These are phyloP conservation scores for Agelastica alni DNA, from an alignment of 2,888 invertebrate species.

Conservation along the genomic window DNA sequence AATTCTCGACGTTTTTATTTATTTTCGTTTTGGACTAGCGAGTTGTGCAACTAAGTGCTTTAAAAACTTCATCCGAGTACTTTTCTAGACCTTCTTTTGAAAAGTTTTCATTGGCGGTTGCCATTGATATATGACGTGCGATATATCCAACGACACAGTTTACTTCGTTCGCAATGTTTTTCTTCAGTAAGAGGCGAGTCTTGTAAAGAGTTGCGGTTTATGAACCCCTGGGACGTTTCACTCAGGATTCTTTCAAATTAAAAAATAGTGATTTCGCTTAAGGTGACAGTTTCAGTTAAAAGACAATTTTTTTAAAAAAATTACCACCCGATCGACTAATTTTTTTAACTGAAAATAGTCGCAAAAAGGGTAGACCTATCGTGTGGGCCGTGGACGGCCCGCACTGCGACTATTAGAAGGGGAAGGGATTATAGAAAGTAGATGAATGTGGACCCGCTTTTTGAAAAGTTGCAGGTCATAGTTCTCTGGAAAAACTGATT, in stretches of 20 bases:
- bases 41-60: slow-evolving; percentile 26
- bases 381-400: too few relatives aligned
- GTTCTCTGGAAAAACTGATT: too few relatives aligned
- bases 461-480: too few relatives aligned
- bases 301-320: too few relatives aligned
- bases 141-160: slow-evolving; percentile 23
- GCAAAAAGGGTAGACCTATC: too few relatives aligned
- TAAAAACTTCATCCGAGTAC: slow-evolving; percentile 24
- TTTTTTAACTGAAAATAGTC: too few relatives aligned
- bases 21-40: slow-evolving; percentile 8
- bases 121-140: slow-evolving; percentile 27
- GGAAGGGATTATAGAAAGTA: too few relatives aligned
- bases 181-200: background rate
- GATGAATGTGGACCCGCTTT: too few relatives aligned
- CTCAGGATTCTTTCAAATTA: background rate
- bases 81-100: slow-evolving; percentile 20
- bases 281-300: too few relatives aligned
- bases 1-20: slow-evolving; percentile 10
- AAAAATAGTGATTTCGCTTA: background rate
- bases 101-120: slow-evolving; percentile 23
- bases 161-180: slow-evolving; percentile 8
- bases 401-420: too few relatives aligned
- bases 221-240: background rate
- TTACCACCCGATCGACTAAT: too few relatives aligned
- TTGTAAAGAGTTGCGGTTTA: slow-evolving; percentile 1